phyloP scores from a whole-genome alignment of 2,113 vertebrate species.

The Sinocyclocheilus grahami region DNA sequence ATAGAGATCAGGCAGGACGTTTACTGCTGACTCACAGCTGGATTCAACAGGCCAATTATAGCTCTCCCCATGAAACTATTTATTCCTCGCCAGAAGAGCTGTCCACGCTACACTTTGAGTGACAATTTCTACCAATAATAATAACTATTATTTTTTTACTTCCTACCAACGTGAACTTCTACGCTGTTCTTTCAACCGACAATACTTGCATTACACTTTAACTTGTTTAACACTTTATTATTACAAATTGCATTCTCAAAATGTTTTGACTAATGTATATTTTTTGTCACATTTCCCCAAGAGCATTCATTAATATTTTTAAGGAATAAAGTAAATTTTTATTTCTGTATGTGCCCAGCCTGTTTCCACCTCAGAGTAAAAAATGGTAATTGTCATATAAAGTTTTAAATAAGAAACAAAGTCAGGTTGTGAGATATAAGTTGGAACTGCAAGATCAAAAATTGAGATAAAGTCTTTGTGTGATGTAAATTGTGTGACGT shows the following conservation, averaged over 20 bases:
- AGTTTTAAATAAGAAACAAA: too few species aligned
- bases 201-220: background rate
- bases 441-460: background rate
- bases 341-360: too few species aligned
- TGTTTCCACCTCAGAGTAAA: too few species aligned
- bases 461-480: background rate
- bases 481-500: too few species aligned
- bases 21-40: slow-evolving; percentile 49
- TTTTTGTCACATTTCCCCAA: background rate
- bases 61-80: slow-evolving; percentile 47
- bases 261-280: background rate
- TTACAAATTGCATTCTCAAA: background rate
- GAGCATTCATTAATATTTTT: background rate
- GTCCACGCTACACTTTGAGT: slow-evolving; percentile 25
- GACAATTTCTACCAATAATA: too few species aligned
- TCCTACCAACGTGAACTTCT: too few species aligned
- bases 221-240: background rate
- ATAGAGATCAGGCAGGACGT: slow-evolving; percentile 53
- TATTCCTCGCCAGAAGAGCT: slow-evolving; percentile 42
- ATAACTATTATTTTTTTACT: background rate
- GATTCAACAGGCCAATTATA: slow-evolving; percentile 47
- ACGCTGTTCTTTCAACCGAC: background rate
- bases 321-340: background rate
- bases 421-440: too few species aligned
- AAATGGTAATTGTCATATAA: too few species aligned